These are phyloP conservation scores for Melanerpes formicivorus DNA, from an alignment of 2,113 vertebrate species.

Conservation along the genomic window DNA sequence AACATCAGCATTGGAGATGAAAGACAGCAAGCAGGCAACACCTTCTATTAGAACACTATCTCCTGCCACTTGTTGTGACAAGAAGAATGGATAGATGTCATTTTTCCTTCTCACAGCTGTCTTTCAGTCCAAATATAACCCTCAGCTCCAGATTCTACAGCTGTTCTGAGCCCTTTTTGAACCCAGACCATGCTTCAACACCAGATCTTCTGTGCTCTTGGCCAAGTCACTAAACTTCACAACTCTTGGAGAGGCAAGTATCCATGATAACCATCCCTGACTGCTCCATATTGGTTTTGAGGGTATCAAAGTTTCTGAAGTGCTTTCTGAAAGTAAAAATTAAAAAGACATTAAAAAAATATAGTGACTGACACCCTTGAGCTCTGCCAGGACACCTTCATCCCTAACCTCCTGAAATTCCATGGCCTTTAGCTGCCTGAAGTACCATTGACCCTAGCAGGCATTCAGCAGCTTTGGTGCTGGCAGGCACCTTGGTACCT, in stretches of 20 bases:
- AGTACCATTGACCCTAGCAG: neutral
- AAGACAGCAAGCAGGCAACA: neutral
- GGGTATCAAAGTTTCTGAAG: neutral
- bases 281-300: neutral
- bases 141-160: neutral
- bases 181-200: neutral
- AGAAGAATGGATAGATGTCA: neutral
- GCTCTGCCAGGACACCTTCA: neutral
- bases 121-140: conserved; percentile 18
- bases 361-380: no score
- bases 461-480: neutral
- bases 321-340: neutral
- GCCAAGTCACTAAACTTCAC: neutral
- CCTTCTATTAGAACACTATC: neutral
- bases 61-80: accelerated
- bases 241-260: neutral
- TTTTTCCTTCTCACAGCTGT: conserved; percentile 34
- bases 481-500: neutral
- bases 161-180: neutral
- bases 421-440: neutral
- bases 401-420: neutral
- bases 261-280: neutral
- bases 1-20: neutral
- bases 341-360: no score
- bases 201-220: neutral